Evolutionary conservation across 2,797 vertebrate species (phyloP), one percentile per base, ranked within the genome.

Genomic region (Borostomias antarcticus): DNA sequence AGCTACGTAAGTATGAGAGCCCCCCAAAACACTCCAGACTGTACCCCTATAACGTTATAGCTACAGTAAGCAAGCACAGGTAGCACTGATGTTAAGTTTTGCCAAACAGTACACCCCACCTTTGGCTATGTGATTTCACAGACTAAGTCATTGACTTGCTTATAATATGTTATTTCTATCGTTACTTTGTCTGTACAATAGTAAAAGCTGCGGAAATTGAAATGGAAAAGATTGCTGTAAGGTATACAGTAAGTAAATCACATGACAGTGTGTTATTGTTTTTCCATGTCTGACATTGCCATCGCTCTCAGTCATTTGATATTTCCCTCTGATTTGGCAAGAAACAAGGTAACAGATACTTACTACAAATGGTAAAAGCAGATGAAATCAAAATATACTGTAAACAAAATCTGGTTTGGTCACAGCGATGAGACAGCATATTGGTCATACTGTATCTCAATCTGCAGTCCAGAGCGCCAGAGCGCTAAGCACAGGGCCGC

Each of bases 271-370:
- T 66, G 58, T 65, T 26, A 59, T 26, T 51, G 25, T 69, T 64
- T 50, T 53, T 59, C 68, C 4, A 28, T 23, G 21, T 40, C 13
- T 58, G 33, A 35, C 33, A 59, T 40, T 51, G 69, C 57, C 60
- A 64, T 65, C 35, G 56, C 33, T 64, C 47, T 64, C 62, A 72
- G 70, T 74, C 62, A 73, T 53, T 63, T 33, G 58, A 76, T 73
- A 50, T 65, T 43, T 63, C 40, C 64, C 71, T 64, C 35, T 53
- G 62, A 52, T 58, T 61, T 62, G 64, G 67, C 67, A 43, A 35
- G 58, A 19, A 23, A 53, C 17, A 25, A 35, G 52, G 63, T 62
- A 74, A 68, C 10, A 52, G 51, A 74, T 65, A 63, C 28, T 30
- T 26, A 23, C 26, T 29, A 56, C 7, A 21, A 67, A 78, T 72